Conservation (phyloP, 1,140 invertebrate genomes). For the Tetragnatha versicolor region DNA sequence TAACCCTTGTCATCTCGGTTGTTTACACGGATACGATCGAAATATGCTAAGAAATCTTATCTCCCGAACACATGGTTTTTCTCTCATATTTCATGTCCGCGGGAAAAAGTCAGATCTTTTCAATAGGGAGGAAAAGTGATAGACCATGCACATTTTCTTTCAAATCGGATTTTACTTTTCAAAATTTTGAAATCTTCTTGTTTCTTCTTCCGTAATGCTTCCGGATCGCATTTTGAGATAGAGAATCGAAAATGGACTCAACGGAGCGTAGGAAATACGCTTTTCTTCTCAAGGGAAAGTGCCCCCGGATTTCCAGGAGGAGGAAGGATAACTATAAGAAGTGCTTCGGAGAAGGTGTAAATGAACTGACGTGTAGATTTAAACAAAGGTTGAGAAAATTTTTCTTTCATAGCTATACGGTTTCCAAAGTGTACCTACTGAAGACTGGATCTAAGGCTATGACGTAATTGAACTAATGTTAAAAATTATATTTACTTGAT, state of each 20-base stretch:
- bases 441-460: too few relatives aligned
- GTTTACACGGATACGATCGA: too few relatives aligned
- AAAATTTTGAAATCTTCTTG: constrained; percentile 40
- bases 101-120: constrained; percentile 6
- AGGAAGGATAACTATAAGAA: neutral
- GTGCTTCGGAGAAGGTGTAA: constrained; percentile 28
- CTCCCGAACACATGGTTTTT: neutral
- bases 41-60: too few relatives aligned
- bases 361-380: too few relatives aligned
- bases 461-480: too few relatives aligned
- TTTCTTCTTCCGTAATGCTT: constrained; percentile 27
- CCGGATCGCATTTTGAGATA: constrained; percentile 42
- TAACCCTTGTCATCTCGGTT: too few relatives aligned
- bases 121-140: constrained; percentile 29
- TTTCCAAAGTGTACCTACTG: too few relatives aligned
- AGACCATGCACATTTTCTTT: constrained; percentile 32
- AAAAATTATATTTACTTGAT: too few relatives aligned
- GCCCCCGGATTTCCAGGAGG: neutral
- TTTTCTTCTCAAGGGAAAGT: constrained; percentile 31
- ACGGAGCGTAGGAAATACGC: constrained; percentile 33
- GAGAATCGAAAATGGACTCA: constrained; percentile 39
- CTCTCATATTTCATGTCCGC: neutral
- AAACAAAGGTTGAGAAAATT: too few relatives aligned
- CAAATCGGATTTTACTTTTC: constrained; percentile 50
- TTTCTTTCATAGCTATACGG: too few relatives aligned